Evolutionary conservation across 2,113 vertebrate species (phyloP).

Genomic region (Solenodon paradoxus): DNA sequence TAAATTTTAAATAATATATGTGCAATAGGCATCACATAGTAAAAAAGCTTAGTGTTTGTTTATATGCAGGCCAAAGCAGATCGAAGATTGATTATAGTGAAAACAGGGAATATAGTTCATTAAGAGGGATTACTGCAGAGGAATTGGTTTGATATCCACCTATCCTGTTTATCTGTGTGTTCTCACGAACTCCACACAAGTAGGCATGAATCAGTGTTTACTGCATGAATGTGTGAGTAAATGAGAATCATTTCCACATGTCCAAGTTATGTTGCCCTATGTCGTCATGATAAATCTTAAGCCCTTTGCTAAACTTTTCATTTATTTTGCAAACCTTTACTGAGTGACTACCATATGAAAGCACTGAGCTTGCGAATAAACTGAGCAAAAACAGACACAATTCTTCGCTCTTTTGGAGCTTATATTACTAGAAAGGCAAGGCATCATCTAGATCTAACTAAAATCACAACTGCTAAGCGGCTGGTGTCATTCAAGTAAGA

Average conservation of each 20-base stretch:
- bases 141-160: background rate
- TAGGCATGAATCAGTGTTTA: background rate
- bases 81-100: background rate
- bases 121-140: background rate
- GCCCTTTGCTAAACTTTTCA: background rate
- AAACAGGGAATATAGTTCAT: background rate
- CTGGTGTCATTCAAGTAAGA: background rate
- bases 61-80: background rate
- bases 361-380: background rate
- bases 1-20: slow-evolving; percentile 25
- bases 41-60: background rate
- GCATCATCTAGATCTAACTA: background rate
- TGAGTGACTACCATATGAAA: background rate
- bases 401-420: background rate
- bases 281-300: background rate
- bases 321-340: background rate
- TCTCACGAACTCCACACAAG: background rate
- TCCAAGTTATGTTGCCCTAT: background rate
- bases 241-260: background rate
- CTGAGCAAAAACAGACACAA: background rate
- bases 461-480: background rate
- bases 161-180: background rate
- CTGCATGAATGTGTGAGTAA: background rate
- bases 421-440: background rate
- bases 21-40: background rate